Conservation (phyloP, 2,888 invertebrate species). For the Epirrita christyi region DNA sequence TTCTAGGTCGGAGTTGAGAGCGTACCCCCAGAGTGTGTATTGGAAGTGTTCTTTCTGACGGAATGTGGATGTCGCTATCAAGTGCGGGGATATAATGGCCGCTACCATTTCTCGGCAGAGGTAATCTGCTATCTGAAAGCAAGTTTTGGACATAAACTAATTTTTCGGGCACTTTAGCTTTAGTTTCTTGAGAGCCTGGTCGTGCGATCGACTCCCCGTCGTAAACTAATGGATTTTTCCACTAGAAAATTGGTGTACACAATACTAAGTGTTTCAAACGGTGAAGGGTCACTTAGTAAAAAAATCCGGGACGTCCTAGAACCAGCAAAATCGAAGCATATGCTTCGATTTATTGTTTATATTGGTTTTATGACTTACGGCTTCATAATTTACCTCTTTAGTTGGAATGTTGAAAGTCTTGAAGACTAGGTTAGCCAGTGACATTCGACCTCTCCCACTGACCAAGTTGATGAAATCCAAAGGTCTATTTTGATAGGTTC, state of each 20-base stretch:
- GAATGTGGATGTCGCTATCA: constrained; percentile 77
- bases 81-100: constrained; percentile 79
- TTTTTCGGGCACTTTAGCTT: no score
- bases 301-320: no score
- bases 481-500: constrained; percentile 74
- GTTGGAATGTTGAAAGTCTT: constrained; percentile 75
- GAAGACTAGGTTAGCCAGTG: constrained; percentile 77
- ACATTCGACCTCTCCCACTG: constrained; percentile 76
- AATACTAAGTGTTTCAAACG: no score
- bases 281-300: no score
- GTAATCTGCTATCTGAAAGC: constrained; percentile 84
- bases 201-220: no score
- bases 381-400: constrained; percentile 71
- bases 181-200: no score
- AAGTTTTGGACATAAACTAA: background rate
- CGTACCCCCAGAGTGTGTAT: constrained; percentile 85
- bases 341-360: no score
- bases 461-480: constrained; percentile 77
- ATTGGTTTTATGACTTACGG: no score
- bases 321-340: no score
- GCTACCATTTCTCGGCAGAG: constrained; percentile 86
- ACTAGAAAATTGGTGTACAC: no score
- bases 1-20: constrained; percentile 83
- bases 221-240: no score
- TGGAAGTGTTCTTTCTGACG: constrained; percentile 80